Evolutionary conservation across 1,140 invertebrate species (phyloP).

Genomic region (Pseudachorutes palmiensis): DNA sequence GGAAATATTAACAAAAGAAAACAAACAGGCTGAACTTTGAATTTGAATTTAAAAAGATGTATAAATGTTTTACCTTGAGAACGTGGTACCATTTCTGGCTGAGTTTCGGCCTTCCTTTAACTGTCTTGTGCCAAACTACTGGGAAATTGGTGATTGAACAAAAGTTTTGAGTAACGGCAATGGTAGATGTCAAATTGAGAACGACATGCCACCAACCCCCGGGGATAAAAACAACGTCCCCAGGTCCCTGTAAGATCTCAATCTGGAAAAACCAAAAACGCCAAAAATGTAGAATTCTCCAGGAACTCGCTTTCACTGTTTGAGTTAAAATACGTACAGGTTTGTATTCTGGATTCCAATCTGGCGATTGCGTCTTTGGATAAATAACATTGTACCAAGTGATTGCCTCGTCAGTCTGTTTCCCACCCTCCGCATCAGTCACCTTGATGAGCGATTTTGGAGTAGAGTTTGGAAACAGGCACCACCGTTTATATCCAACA

Average conservation of each 20-base stretch:
- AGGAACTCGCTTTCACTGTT: not conserved
- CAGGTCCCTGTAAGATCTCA: constrained; percentile 92
- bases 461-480: constrained; percentile 92
- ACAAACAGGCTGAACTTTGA: not conserved
- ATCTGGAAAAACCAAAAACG: constrained; percentile 52
- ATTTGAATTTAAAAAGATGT: not conserved
- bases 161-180: constrained; percentile 98
- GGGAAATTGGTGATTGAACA: constrained; percentile 93
- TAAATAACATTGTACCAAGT: constrained; percentile 97
- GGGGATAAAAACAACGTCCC: constrained; percentile 97
- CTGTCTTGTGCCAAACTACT: constrained; percentile 96
- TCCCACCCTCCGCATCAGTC: constrained; percentile 75
- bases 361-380: constrained; percentile 78
- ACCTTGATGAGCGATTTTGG: constrained; percentile 93
- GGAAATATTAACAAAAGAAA: constrained; percentile 11
- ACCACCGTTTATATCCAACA: constrained; percentile 96
- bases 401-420: constrained; percentile 93
- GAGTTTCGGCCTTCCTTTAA: constrained; percentile 85
- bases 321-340: constrained; percentile 51
- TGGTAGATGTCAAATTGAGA: constrained; percentile 87
- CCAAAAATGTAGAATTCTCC: not conserved
- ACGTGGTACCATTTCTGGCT: constrained; percentile 73
- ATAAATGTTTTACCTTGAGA: constrained; percentile 48
- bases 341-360: constrained; percentile 84
- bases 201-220: constrained; percentile 99